Evolutionary conservation across 2,797 vertebrate species (phyloP).

Genomic region (Neoniphon sammara): DNA sequence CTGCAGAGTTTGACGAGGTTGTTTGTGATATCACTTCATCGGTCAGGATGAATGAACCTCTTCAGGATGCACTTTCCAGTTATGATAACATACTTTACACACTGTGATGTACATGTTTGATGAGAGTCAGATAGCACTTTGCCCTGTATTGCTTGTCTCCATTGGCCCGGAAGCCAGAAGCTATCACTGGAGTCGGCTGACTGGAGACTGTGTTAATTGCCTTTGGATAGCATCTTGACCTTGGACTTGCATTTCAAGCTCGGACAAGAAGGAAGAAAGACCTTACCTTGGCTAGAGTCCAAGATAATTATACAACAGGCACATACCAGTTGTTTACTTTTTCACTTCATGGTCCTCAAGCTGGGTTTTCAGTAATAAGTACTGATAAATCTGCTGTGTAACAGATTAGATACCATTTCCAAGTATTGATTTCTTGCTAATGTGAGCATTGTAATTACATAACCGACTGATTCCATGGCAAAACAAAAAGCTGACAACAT

Average conservation of each 20-base stretch:
- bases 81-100: neutral
- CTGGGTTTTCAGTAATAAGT: neutral
- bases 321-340: slow-evolving; percentile 6
- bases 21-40: neutral
- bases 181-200: neutral
- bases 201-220: slow-evolving; percentile 40
- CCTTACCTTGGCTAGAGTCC: slow-evolving; percentile 13
- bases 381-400: slow-evolving; percentile 3
- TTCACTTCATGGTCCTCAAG: neutral
- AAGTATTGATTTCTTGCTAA: neutral
- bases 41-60: neutral
- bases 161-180: slow-evolving; percentile 38
- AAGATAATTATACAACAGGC: slow-evolving; percentile 32
- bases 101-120: neutral
- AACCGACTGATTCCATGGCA: neutral
- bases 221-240: slow-evolving; percentile 35
- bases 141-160: slow-evolving; percentile 23
- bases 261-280: slow-evolving; percentile 34
- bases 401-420: neutral
- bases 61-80: neutral
- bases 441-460: neutral
- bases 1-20: too few species aligned
- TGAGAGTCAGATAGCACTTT: neutral
- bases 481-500: neutral
- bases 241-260: slow-evolving; percentile 34